phyloP scores from a whole-genome alignment of 2,888 invertebrate species.

The Globia sparganii region DNA sequence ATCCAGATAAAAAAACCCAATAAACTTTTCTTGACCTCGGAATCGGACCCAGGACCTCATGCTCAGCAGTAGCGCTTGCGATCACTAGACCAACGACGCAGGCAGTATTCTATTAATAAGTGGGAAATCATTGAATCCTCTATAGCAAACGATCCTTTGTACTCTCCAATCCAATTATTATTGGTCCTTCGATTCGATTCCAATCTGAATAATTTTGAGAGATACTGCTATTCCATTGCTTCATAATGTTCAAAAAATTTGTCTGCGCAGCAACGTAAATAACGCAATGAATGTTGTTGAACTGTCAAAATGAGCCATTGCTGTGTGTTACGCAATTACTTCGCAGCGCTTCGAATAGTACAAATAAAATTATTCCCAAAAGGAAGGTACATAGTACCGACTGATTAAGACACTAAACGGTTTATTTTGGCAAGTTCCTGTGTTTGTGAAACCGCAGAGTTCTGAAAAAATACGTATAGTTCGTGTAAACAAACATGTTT shows the following conservation, averaged over 20 bases:
- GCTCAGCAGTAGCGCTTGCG: background rate
- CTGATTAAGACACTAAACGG: slow-evolving; percentile 14
- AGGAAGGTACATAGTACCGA: background rate
- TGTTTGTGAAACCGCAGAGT: background rate
- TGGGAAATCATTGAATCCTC: background rate
- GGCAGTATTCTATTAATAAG: background rate
- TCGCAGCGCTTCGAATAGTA: background rate
- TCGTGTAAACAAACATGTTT: slow-evolving; percentile 31
- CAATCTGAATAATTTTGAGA: no score
- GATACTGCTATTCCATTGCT: no score
- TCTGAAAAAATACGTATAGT: slow-evolving; percentile 18
- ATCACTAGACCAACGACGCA: background rate
- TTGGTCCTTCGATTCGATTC: background rate
- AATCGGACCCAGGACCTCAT: background rate
- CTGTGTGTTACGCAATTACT: no score
- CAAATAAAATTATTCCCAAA: background rate
- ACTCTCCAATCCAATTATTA: background rate
- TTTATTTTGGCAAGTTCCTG: slow-evolving; percentile 40
- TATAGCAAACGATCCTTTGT: background rate
- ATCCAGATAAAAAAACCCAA: background rate
- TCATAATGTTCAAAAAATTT: no score
- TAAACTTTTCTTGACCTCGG: background rate
- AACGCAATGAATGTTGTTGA: no score
- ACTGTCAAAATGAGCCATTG: no score
- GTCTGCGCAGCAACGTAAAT: no score